These are phyloP conservation scores for Botrylloides violaceus DNA, from an alignment of 23 tunicate species.

Conservation along the genomic window DNA sequence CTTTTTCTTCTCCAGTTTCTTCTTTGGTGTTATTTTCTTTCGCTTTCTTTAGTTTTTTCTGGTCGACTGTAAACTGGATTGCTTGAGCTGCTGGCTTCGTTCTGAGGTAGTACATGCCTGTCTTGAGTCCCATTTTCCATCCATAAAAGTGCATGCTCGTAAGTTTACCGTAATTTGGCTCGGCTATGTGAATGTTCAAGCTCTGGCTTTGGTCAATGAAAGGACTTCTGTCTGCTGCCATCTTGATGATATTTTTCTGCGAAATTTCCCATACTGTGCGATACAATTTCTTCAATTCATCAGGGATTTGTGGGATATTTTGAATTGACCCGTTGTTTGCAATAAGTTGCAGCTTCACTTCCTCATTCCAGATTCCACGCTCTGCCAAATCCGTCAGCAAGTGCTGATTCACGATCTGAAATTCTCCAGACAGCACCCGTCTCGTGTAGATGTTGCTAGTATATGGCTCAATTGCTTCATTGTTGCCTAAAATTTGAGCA, in stretches of 20 bases:
- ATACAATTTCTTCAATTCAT: constrained; percentile 67
- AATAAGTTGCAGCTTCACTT: constrained; percentile 88
- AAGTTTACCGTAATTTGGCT: constrained; percentile 86
- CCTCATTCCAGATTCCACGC: constrained; percentile 82
- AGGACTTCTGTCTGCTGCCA: constrained; percentile 98
- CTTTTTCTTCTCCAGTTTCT: constrained; percentile 13
- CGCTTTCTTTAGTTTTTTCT: constrained; percentile 53
- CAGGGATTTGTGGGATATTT: constrained; percentile 80
- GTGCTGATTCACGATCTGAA: constrained; percentile 93
- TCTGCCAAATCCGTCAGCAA: constrained; percentile 80
- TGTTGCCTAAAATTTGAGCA: constrained; percentile 98
- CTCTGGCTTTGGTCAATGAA: constrained; percentile 96
- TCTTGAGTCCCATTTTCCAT: constrained; percentile 97
- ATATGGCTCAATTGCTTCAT: constrained; percentile 97
- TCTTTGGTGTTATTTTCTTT: background rate
- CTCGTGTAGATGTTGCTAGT: constrained; percentile 97
- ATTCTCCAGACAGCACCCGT: constrained; percentile 95
- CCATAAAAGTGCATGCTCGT: constrained; percentile 99
- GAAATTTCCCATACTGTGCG: constrained; percentile 98
- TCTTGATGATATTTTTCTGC: constrained; percentile 89
- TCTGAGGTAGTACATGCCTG: constrained; percentile 96
- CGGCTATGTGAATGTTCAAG: constrained; percentile 96
- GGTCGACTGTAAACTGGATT: constrained; percentile 95
- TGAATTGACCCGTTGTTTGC: constrained; percentile 74
- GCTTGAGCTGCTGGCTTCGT: constrained; percentile 99